Evolutionary conservation across 2,888 invertebrate genomes (phyloP).

Genomic region (Pardosa pseudoannulata): DNA sequence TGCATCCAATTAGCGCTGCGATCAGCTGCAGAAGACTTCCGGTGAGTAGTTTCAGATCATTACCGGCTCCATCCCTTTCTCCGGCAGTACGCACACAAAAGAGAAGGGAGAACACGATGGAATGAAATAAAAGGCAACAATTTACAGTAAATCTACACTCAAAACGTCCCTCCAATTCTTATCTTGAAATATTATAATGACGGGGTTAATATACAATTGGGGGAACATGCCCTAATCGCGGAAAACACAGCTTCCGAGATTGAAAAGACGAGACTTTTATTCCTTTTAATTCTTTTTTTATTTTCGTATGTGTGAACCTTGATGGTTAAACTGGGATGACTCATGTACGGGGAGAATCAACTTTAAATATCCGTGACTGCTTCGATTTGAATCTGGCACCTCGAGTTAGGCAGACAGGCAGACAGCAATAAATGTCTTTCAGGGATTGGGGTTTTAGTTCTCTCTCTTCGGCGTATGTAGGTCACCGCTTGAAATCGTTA

Average conservation of each 20-base stretch:
- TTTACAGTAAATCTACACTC: not conserved
- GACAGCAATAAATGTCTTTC: not conserved
- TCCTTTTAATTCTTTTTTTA: too few species aligned
- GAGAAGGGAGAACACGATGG: not conserved
- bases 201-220: not conserved
- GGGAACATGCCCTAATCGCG: not conserved
- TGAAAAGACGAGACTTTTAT: too few species aligned
- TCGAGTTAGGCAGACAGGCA: not conserved
- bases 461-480: not conserved
- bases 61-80: not conserved
- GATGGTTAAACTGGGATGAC: not conserved
- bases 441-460: not conserved
- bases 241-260: too few species aligned
- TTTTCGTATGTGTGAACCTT: too few species aligned
- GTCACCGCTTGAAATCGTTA: not conserved
- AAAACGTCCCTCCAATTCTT: not conserved
- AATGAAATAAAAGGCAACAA: not conserved
- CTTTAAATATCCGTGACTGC: not conserved
- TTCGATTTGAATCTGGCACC: not conserved
- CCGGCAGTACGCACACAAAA: not conserved
- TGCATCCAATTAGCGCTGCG: not conserved
- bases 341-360: not conserved
- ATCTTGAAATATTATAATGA: slow-evolving; percentile 1
- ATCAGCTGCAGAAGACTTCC: slow-evolving; percentile 6
- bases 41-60: slow-evolving; percentile 8